These are phyloP conservation scores for Bombus confusus DNA, from an alignment of 1,140 invertebrate genomes.

Conservation along the genomic window DNA sequence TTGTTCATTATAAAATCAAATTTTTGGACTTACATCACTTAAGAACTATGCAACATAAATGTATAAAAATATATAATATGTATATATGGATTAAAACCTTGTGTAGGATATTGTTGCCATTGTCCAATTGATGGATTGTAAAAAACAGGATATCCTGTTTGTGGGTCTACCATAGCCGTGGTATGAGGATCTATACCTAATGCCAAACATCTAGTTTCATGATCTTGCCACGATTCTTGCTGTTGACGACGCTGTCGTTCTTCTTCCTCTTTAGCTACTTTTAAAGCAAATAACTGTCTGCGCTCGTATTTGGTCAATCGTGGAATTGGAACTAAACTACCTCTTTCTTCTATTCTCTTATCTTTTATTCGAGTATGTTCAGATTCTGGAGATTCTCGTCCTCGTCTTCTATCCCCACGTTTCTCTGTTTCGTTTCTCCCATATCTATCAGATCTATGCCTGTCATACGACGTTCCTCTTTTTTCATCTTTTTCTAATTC, in stretches of 20 bases:
- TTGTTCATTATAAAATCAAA: not conserved
- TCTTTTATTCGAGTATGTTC: constrained; percentile 76
- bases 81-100: constrained; percentile 64
- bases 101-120: constrained; percentile 84
- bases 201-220: constrained; percentile 85
- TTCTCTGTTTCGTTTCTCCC: constrained; percentile 74
- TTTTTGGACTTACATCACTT: not conserved
- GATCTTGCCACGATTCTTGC: constrained; percentile 85
- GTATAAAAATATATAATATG: not conserved
- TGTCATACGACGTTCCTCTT: constrained; percentile 78
- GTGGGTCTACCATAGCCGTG: constrained; percentile 83
- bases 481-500: constrained; percentile 81
- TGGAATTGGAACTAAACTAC: constrained; percentile 77
- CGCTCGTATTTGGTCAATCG: constrained; percentile 88
- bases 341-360: constrained; percentile 76
- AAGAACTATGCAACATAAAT: not conserved
- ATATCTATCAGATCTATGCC: constrained; percentile 74
- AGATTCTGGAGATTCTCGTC: constrained; percentile 79
- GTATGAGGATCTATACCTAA: constrained; percentile 84
- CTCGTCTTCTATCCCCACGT: constrained; percentile 76
- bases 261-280: constrained; percentile 88
- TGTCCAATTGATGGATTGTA: constrained; percentile 85
- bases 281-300: constrained; percentile 89
- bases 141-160: constrained; percentile 83
- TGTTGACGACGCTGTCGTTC: constrained; percentile 85